phyloP scores from a whole-genome alignment of 2,113 vertebrate species.

The Aix galericulata region DNA sequence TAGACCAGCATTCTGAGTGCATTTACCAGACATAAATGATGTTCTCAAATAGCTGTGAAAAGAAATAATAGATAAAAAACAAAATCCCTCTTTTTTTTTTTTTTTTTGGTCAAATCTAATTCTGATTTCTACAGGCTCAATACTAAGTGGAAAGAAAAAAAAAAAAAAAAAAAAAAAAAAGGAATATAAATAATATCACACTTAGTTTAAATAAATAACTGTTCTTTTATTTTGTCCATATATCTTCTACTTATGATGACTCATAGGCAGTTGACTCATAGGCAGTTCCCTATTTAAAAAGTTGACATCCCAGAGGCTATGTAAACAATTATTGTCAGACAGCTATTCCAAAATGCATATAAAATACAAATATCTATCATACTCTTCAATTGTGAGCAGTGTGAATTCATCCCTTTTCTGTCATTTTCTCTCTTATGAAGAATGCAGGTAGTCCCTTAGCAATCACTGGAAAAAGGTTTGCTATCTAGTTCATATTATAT shows the following conservation, averaged over 20 bases:
- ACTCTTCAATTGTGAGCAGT: neutral
- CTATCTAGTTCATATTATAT: neutral
- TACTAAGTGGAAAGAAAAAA: neutral
- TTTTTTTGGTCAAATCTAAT: neutral
- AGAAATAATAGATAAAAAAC: neutral
- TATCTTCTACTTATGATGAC: neutral
- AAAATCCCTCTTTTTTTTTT: neutral
- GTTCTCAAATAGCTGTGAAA: neutral
- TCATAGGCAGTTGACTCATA: neutral
- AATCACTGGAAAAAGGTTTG: neutral
- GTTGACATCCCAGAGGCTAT: neutral
- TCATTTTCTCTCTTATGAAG: neutral
- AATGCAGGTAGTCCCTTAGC: neutral
- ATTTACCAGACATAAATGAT: neutral
- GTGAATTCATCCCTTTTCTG: neutral
- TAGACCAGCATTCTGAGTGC: neutral
- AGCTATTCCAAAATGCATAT: neutral
- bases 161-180: neutral
- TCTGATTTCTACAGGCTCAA: neutral
- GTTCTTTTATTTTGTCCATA: neutral
- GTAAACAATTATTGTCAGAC: neutral
- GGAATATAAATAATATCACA: neutral
- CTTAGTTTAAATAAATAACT: neutral
- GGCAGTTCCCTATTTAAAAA: neutral
- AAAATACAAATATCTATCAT: neutral